Percentiles rank a stretch among this genome's conserved stretches.
Evolutionary conservation across 2,797 vertebrate species (phyloP).

Genomic region (Pipistrellus pygmaeus): DNA sequence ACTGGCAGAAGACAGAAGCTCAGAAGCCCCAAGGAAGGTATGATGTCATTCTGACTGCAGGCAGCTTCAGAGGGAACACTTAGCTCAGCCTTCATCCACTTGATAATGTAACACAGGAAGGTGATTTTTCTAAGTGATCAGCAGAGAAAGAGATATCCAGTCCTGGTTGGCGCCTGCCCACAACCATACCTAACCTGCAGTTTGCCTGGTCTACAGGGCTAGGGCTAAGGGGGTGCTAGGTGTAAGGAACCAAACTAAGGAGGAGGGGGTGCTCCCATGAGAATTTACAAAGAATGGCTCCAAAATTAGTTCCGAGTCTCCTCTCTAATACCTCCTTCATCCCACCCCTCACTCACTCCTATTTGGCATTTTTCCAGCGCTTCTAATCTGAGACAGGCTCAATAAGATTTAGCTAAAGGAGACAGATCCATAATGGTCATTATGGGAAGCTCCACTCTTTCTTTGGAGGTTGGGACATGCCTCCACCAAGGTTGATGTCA

Average conservation of each 20-base stretch:
- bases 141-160: slow-evolving; percentile 31
- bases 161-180: not conserved
- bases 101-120: slow-evolving; percentile 26
- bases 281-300: slow-evolving; percentile 46
- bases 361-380: slow-evolving; percentile 14
- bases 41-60: slow-evolving; percentile 77
- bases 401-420: slow-evolving; percentile 40
- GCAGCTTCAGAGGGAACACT: slow-evolving; percentile 59
- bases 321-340: not conserved
- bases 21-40: slow-evolving; percentile 68
- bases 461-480: not conserved
- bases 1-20: slow-evolving; percentile 62
- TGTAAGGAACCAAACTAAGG: not conserved
- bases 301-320: slow-evolving; percentile 12
- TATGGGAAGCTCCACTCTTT: slow-evolving; percentile 17
- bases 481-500: slow-evolving; percentile 19
- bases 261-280: not conserved
- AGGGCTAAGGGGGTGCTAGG: not conserved
- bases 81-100: slow-evolving; percentile 59
- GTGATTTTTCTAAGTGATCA: slow-evolving; percentile 40
- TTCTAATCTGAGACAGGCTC: slow-evolving; percentile 42
- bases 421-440: slow-evolving; percentile 13
- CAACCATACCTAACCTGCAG: not conserved
- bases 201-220: not conserved
- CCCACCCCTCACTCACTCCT: not conserved